Base-by-base conservation (phyloP, 2,888 invertebrate species). In the Campopleginae sp. region DNA sequence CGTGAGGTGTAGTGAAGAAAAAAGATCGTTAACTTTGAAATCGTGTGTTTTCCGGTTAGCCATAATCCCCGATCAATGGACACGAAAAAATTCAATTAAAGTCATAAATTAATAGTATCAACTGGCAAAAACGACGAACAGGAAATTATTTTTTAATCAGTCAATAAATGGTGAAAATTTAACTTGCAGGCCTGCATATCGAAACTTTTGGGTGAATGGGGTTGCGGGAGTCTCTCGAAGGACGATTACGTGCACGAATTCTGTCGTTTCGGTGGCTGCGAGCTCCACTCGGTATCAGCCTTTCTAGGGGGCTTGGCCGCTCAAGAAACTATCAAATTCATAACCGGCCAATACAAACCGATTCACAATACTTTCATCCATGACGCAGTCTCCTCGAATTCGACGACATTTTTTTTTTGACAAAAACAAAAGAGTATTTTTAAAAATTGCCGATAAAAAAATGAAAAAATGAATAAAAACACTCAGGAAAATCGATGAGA, bases 161-260 rank as follows among this genome's bases (percentile, higher is more conserved):
- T 61, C 14, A 31, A 27, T 31, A 2, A 38, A 44, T n/a, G 2
- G 33, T n/a, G 58, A 27, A 51, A 46, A 44, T 14, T 23, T 70
- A 27, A 44, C 63, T 86, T 90, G 48, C 91, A 95, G 95, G 91
- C 94, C 12, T 95, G 95, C 87, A 93, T 96, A 68, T 94, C 94
- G 23, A 98, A 98, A 94, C 94, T 99, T 80, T 94, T 98, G 0
- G 95, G 95, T 85, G 98, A 99, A 94, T 97, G 98, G 96, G 97
- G 98, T 5, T 96, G 97, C 91, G 96, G 96, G 23, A 96, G 96
- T 51, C 92, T 95, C 23, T 95, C 97, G 58, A 97, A 98, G 92
- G 99, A 99, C 94, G 99, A 99, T 93, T 97, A 97, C 91, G 96
- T 99, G 44, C 98, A 99, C 94, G 99, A 99, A 94, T 97, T 99